Evolutionary conservation across 2,113 vertebrate species (phyloP).

Genomic region (Asarcornis scutulata): DNA sequence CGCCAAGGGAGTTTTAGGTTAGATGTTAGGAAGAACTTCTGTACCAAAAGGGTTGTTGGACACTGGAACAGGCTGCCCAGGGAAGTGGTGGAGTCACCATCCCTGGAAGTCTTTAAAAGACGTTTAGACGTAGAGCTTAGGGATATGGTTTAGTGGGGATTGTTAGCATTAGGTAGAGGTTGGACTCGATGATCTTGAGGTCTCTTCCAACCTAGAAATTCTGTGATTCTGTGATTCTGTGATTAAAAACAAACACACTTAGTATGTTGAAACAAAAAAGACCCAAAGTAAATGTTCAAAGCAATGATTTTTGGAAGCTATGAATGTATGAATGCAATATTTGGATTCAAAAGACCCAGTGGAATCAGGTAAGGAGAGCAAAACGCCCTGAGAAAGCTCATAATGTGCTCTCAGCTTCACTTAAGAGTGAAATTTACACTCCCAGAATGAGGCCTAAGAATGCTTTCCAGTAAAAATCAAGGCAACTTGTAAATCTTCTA

Average conservation of each 20-base stretch:
- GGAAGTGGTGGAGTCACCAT: too few relatives aligned
- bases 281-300: constrained; percentile 28
- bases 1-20: too few relatives aligned
- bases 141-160: too few relatives aligned
- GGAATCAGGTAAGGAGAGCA: constrained; percentile 20
- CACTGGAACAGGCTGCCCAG: too few relatives aligned
- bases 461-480: background rate
- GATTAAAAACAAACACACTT: background rate
- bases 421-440: constrained; percentile 18
- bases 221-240: too few relatives aligned
- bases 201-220: too few relatives aligned
- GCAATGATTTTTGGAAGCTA: constrained; percentile 31
- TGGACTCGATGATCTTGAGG: too few relatives aligned
- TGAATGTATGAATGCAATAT: background rate
- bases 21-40: too few relatives aligned
- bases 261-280: constrained; percentile 33
- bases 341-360: background rate
- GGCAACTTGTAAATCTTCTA: background rate
- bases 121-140: too few relatives aligned
- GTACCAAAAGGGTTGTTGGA: too few relatives aligned
- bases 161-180: too few relatives aligned
- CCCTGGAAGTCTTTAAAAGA: too few relatives aligned
- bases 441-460: background rate
- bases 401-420: constrained; percentile 9
- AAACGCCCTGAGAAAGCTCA: constrained; percentile 19